Percentiles rank a stretch among this genome's conserved stretches.
Evolutionary conservation across 2,888 invertebrate genomes (phyloP).

Genomic region (Drosophila meridionalis): DNA sequence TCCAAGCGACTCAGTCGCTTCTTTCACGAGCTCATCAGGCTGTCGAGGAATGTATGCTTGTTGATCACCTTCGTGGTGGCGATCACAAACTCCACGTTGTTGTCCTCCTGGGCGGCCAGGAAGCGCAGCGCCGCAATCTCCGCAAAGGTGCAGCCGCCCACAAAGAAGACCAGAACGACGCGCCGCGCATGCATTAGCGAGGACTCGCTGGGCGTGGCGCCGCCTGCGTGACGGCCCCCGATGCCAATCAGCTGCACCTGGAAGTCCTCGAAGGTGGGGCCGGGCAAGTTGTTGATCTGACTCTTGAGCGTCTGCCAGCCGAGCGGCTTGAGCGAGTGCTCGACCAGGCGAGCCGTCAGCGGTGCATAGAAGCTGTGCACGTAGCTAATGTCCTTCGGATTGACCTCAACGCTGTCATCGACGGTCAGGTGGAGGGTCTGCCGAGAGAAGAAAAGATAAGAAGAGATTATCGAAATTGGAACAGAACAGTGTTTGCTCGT

Average conservation of each 20-base stretch:
- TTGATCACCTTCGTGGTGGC: slow-evolving; percentile 97
- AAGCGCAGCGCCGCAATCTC: slow-evolving; percentile 93
- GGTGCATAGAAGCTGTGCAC: slow-evolving; percentile 98
- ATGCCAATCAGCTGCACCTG: slow-evolving; percentile 87
- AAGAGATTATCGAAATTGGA: too few relatives aligned
- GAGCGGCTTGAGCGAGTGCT: slow-evolving; percentile 91
- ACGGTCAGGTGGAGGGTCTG: slow-evolving; percentile 93
- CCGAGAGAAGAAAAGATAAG: neutral
- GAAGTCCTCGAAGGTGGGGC: slow-evolving; percentile 89
- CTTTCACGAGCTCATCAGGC: slow-evolving; percentile 86
- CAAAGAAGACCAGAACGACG: slow-evolving; percentile 96
- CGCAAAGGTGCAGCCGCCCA: slow-evolving; percentile 98
- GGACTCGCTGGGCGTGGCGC: slow-evolving; percentile 87
- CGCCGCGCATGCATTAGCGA: slow-evolving; percentile 84
- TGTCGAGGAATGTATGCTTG: slow-evolving; percentile 93
- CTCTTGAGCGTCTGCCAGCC: slow-evolving; percentile 93
- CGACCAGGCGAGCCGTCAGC: slow-evolving; percentile 93
- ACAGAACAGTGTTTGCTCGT: neutral
- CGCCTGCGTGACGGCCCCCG: slow-evolving; percentile 87
- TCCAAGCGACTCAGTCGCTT: slow-evolving; percentile 61
- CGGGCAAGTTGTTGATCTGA: slow-evolving; percentile 91
- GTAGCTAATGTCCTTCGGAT: slow-evolving; percentile 95
- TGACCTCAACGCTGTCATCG: slow-evolving; percentile 93
- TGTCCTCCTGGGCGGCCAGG: slow-evolving; percentile 91
- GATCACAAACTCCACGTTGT: slow-evolving; percentile 94